These are phyloP conservation scores for Myotis yumanensis DNA, from an alignment of 2,113 vertebrate species.

Conservation along the genomic window DNA sequence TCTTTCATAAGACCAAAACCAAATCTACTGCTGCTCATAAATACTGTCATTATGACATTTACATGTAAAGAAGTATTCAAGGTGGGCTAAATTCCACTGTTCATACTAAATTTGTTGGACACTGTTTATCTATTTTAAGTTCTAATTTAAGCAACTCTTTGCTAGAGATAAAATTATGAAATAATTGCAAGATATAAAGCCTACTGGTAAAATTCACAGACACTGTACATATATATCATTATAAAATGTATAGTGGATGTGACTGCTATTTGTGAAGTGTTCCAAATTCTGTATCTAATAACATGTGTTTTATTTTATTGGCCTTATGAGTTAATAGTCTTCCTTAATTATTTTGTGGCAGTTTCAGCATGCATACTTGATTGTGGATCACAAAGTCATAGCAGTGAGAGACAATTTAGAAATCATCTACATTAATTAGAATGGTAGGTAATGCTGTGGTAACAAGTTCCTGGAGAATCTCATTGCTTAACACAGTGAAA, in stretches of 20 bases:
- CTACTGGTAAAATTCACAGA: neutral
- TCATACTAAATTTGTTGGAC: conserved; percentile 1
- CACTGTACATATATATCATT: neutral
- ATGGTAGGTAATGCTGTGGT: neutral
- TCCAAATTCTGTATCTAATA: neutral
- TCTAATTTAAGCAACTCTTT: conserved; percentile 12
- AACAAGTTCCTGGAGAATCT: neutral
- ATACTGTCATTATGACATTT: conserved; percentile 18
- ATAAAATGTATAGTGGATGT: neutral
- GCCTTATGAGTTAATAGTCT: neutral
- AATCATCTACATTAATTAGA: neutral
- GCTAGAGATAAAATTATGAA: neutral
- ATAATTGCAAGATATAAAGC: neutral
- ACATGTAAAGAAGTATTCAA: conserved; percentile 48
- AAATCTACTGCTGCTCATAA: conserved; percentile 50
- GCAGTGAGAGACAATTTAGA: neutral
- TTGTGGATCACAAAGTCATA: neutral
- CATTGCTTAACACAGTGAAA: neutral
- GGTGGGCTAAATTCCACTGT: neutral
- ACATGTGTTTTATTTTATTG: neutral
- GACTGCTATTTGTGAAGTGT: neutral
- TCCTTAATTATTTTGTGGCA: neutral
- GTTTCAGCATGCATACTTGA: neutral
- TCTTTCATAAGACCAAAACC: conserved; percentile 34
- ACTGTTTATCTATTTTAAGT: neutral